Evolutionary conservation across 2,797 vertebrate species (phyloP), one percentile per base, ranked within the genome.

Genomic region (Paguma larvata): DNA sequence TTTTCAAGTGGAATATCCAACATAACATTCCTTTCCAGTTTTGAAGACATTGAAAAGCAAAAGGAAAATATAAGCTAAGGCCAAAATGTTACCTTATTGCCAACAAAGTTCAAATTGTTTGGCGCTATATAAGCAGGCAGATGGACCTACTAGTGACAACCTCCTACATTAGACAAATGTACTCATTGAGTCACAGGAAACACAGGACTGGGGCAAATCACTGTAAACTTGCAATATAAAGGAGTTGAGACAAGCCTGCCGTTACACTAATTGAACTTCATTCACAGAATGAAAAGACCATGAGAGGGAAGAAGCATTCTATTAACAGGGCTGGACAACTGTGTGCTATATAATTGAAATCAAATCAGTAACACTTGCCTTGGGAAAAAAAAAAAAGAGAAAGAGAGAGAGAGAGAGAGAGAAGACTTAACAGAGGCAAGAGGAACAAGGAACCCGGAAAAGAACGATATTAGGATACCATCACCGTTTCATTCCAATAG

Each of bases 21-120:
- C 95, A 46, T 84, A 88, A 32, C 5, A 27, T 23, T 63, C 21
- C 7, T 78, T 8, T 88, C 34, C 68, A 30, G 15, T n/a, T 59
- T 34, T 30, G 34, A 84, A 90, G 32, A 63, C 11, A 2, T 27
- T 70, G 62, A 77, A 83, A 94, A 70, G n/a, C 12, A 92, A 97
- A 93, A 46, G 23, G 15, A 65, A 75, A 32, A 72, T 70, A 73
- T 87, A 44, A 32, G 23, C 11, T 46, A 92, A 79, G 6, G 23
- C 10, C 6, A 34, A 83, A 93, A 67, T n/a, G 6, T 15, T 32
- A 41, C 2, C 32, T 75, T 80, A 77, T 65, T 67, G 85, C 41
- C 51, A 78, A 85, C 4, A 85, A 51, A 86, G 4, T 70, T 75
- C 75, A 83, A 34, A 15, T 65, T 86, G 18, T 9, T 30, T 2